Evolutionary conservation across 2,797 vertebrate genomes (phyloP).

Genomic region (Graptemys geographica): DNA sequence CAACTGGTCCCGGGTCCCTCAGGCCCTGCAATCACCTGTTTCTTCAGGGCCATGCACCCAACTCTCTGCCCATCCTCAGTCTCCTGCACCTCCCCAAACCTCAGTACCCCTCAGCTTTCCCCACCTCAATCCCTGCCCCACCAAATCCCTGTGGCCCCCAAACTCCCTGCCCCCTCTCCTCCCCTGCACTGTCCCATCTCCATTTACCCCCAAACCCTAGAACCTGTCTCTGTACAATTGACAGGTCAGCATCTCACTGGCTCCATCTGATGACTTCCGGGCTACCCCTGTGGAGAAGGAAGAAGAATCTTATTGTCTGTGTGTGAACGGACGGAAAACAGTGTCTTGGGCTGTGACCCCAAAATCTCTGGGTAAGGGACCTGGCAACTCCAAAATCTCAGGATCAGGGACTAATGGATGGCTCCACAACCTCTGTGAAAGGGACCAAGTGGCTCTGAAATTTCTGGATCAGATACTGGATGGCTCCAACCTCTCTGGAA

Average conservation of each 20-base stretch:
- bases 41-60: background rate
- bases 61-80: background rate
- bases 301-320: constrained; percentile 75
- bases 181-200: background rate
- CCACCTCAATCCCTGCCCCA: background rate
- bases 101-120: background rate
- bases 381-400: background rate
- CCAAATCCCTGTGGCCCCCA: background rate
- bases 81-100: background rate
- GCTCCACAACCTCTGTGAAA: background rate
- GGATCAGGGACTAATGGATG: background rate
- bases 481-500: background rate
- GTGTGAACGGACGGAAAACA: constrained; percentile 65
- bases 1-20: background rate
- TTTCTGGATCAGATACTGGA: background rate
- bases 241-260: constrained; percentile 74
- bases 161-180: background rate
- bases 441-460: background rate
- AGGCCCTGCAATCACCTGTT: background rate
- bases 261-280: constrained; percentile 63
- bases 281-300: constrained; percentile 34
- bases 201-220: background rate
- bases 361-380: constrained; percentile 65
- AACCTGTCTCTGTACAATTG: background rate
- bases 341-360: constrained; percentile 76